Base-by-base conservation (phyloP, 2,888 invertebrate genomes). In the Aromia moschata region DNA sequence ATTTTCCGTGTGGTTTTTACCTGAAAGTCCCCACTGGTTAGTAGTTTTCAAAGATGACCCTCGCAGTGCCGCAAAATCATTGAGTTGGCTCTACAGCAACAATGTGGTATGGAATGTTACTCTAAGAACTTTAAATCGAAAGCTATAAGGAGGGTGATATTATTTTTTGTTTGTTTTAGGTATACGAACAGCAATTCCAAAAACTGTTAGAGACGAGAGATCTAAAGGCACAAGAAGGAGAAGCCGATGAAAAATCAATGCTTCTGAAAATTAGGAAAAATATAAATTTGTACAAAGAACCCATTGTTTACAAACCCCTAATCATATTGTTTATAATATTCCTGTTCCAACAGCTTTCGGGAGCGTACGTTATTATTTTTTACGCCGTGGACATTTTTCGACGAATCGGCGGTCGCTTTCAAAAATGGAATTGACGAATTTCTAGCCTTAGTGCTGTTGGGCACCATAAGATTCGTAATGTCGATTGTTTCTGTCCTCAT, bases 11-110 rank as follows among this genome's bases (percentile, higher is more conserved):
- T 77, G 77, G 17, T 73, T 81, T 5, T 67, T 86, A 38, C 86
- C 86, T 0, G 86, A 87, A 74, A 85, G 85, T 62, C 86, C 86
- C 0, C 80, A 84, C 58, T 87, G 86, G 86, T 74, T 83, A n/a
- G 68, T 82, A 1, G 79, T 78, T 33, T 84, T 84, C 68, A 77
- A 74, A 65, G 77, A 79, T 46, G 76, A 77, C 60, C 61, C 63
- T 15, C 62, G 69, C 2, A 68, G 67, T 1, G 81, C 82, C 2
- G 75, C 80, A 16, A 73, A 70, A 52, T 79, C 82, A n/a, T 67
- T 85, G 4, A 74, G 74, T 57, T 83, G 81, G 80, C 72, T 85
- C 3, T 84, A 85, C 72, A 75, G 71, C 10, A 74, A 80, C 46
- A 67, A 76, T 62, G 58, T 73, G 66, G 83, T 83, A 64, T 74